Evolutionary conservation across 2,888 invertebrate species (phyloP).

Genomic region (Lasioglossum malachurum): DNA sequence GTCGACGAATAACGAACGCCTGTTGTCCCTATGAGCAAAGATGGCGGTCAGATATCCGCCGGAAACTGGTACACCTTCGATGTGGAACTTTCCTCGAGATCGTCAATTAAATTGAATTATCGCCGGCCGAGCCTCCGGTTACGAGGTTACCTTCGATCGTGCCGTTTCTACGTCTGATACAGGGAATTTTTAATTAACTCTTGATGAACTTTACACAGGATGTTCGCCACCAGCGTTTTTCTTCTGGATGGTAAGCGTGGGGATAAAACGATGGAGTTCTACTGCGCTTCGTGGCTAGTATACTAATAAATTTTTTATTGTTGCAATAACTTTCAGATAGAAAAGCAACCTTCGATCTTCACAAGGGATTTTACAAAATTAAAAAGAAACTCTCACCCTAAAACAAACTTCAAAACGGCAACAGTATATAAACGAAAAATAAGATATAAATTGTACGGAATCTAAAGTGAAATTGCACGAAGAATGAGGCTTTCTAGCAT

Average conservation of each 20-base stretch:
- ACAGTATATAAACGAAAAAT: background rate
- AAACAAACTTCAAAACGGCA: too few species aligned
- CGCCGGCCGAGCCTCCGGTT: background rate
- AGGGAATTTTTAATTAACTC: background rate
- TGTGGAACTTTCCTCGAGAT: background rate
- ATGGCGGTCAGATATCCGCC: background rate
- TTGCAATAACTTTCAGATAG: too few species aligned
- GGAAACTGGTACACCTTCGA: background rate
- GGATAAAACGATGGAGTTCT: too few species aligned
- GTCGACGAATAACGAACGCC: conserved; percentile 16
- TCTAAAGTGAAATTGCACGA: background rate
- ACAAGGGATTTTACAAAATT: too few species aligned
- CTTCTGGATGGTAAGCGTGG: too few species aligned
- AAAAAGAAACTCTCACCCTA: too few species aligned
- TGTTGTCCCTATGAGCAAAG: background rate
- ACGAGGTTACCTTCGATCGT: background rate
- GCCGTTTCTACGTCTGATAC: background rate
- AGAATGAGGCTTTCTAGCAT: background rate
- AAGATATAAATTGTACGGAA: background rate
- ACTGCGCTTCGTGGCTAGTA: too few species aligned
- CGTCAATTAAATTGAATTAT: background rate
- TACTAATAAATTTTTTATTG: too few species aligned
- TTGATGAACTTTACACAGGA: background rate
- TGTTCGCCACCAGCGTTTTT: background rate
- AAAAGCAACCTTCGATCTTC: too few species aligned